Conservation (phyloP, 2,888 invertebrate species). For the Ophion ellenae region DNA sequence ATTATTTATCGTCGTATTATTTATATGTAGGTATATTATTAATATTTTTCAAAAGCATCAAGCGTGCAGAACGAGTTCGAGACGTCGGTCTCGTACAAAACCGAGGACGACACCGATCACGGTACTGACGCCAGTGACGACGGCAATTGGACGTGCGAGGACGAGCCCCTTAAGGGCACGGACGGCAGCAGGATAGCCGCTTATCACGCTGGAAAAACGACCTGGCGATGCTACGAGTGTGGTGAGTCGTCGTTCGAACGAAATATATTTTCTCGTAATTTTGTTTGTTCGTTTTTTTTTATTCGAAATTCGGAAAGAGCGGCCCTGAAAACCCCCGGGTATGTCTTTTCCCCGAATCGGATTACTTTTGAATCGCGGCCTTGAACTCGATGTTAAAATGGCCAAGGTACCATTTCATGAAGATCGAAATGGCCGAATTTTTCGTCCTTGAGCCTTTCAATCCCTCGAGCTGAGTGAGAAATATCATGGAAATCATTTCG, state of each 20-base stretch:
- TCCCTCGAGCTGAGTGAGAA: too few species aligned
- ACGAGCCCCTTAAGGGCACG: slow-evolving; percentile 81
- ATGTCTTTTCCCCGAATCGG: too few species aligned
- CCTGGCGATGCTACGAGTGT: slow-evolving; percentile 82
- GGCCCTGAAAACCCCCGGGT: too few species aligned
- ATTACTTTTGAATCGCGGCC: too few species aligned
- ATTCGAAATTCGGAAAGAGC: background rate
- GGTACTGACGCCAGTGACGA: slow-evolving; percentile 81
- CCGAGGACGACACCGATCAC: slow-evolving; percentile 80
- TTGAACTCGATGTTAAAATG: background rate
- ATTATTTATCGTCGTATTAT: too few species aligned
- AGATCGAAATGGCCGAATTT: too few species aligned
- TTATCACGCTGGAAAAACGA: slow-evolving; percentile 80
- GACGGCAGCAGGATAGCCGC: slow-evolving; percentile 82
- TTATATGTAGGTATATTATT: too few species aligned
- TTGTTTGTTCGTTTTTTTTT: background rate
- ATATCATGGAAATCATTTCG: too few species aligned
- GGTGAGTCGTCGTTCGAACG: slow-evolving; percentile 72
- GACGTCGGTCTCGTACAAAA: slow-evolving; percentile 80
- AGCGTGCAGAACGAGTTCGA: slow-evolving; percentile 83
- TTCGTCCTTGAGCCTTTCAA: too few species aligned
- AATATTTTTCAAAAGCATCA: slow-evolving; percentile 74
- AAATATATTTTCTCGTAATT: background rate
- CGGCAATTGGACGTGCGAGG: slow-evolving; percentile 82
- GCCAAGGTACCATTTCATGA: background rate